Base-by-base conservation (phyloP, 2,113 vertebrate species). In the Catagonus wagneri region DNA sequence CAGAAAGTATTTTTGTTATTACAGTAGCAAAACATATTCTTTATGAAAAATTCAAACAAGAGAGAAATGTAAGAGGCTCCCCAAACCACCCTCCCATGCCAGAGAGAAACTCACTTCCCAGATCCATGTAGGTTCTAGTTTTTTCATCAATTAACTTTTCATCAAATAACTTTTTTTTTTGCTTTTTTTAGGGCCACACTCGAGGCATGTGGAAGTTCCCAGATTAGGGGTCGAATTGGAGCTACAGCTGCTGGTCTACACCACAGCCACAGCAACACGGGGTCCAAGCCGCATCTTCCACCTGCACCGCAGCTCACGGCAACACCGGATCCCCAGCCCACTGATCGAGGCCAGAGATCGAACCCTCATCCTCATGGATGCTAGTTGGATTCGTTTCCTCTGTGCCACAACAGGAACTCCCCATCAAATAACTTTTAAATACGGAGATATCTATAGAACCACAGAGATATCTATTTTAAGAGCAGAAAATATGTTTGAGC, bases 21-120 rank as follows among this genome's bases (percentile, higher is more conserved):
- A n/a, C 5, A 19, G 14, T 61, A 90, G 71, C 75, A 79, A 93
- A 85, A 95, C 34, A 65, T 44, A 58, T 60, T 92, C n/a, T 95
- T 90, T 39, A 61, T 94, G 78, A 85, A 84, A 94, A 94, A 84
- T 34, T 76, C 66, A 71, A 95, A 96, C 87, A 94, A n/a, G 52
- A 63, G 94, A 89, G 92, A 74, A 75, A 14, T n/a, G 29, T 69
- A 79, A 83, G 84, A 83, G 56, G 22, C 11, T 93, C 54, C 50
- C 54, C 52, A 89, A 36, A 39, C 23, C 50, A 66, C 15, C 36
- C 44, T 78, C 29, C 60, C 9, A 4, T 17, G 7, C 44, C 60
- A 8, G 19, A 61, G 36, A 60, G 83, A 89, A 34, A n/a, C 61
- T 93, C 13, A 34, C 65, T 72, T 89, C 36, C 76, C 44, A 71